Evolutionary conservation across 92 coral and sea anemone species (phyloP).

Genomic region (Nematostella vectensis): DNA sequence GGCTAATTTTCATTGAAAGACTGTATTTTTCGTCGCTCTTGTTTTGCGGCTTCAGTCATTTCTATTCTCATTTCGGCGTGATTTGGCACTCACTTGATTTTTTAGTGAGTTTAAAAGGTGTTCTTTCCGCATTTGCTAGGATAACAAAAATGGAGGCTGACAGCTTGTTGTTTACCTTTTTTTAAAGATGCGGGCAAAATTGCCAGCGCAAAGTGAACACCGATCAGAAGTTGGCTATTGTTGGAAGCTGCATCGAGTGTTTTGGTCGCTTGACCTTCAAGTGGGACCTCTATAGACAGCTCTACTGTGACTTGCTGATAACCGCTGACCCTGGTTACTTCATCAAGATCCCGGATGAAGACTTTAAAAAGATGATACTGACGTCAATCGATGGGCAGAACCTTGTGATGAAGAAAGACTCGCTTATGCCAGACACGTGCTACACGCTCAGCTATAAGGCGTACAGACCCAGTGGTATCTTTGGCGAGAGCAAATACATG

Average conservation of each 20-base stretch:
- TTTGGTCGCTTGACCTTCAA: slow-evolving; percentile 30
- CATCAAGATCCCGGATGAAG: slow-evolving; percentile 8
- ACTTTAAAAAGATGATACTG: slow-evolving; percentile 16
- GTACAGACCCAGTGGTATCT: slow-evolving; percentile 29
- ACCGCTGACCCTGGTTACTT: slow-evolving; percentile 21
- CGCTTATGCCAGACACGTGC: slow-evolving; percentile 12
- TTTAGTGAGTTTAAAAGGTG: no score
- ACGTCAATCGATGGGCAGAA: slow-evolving; percentile 35
- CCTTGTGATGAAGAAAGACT: slow-evolving; percentile 27
- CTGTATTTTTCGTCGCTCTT: no score
- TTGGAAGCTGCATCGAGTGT: slow-evolving; percentile 51
- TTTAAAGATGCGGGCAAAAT: slow-evolving; percentile 45
- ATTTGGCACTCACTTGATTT: no score
- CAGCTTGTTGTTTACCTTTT: no score
- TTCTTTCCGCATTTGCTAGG: no score
- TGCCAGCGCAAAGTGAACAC: slow-evolving; percentile 44
- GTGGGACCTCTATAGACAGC: slow-evolving; percentile 44
- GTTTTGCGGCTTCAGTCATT: no score
- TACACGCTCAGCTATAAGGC: slow-evolving; percentile 47
- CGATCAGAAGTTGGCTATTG: slow-evolving; percentile 47
- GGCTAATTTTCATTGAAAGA: no score
- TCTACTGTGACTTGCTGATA: background rate
- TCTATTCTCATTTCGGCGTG: no score
- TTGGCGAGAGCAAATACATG: slow-evolving; percentile 52
- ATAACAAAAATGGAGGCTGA: no score